A percentile compares a stretch with the other conserved stretches of the same genome.
Evolutionary conservation across 2,888 invertebrate genomes (phyloP).

Genomic region (Cyaniris semiargus): DNA sequence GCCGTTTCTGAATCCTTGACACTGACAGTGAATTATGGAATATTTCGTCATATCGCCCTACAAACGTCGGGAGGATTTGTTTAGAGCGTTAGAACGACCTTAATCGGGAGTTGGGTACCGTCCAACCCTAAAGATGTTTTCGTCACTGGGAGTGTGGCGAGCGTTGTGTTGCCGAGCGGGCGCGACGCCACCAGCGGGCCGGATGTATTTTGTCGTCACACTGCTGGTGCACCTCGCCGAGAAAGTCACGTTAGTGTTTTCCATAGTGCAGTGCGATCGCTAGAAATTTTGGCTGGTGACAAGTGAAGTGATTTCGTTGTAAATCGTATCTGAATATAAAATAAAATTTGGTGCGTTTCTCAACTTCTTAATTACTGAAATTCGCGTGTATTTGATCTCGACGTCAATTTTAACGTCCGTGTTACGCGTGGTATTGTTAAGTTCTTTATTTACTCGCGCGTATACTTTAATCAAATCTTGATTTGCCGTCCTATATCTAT

Average conservation of each 20-base stretch:
- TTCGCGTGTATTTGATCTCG: not conserved
- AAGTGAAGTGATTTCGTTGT: not conserved
- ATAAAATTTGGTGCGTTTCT: no score
- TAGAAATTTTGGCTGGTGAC: not conserved
- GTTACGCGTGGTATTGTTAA: not conserved
- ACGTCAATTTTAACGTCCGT: not conserved
- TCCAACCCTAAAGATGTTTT: slow-evolving; percentile 72
- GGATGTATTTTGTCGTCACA: slow-evolving; percentile 54
- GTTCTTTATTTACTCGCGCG: no score
- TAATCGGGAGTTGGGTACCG: slow-evolving; percentile 55
- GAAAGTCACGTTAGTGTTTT: slow-evolving; percentile 52
- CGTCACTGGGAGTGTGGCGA: slow-evolving; percentile 58
- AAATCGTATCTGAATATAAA: not conserved
- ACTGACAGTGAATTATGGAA: slow-evolving; percentile 60
- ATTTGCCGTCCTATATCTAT: no score
- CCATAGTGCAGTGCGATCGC: not conserved
- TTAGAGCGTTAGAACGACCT: slow-evolving; percentile 37
- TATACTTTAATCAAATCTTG: no score
- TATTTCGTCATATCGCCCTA: slow-evolving; percentile 13
- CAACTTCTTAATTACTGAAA: no score
- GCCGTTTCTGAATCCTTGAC: slow-evolving; percentile 62
- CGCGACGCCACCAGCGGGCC: slow-evolving; percentile 51
- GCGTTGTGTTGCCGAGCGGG: slow-evolving; percentile 57
- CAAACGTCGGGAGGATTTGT: slow-evolving; percentile 11
- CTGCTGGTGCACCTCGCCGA: slow-evolving; percentile 45